Percentiles rank a stretch among this genome's conserved stretches.
phyloP scores from a whole-genome alignment of 2,113 vertebrate genomes.

The Antechinus flavipes region DNA sequence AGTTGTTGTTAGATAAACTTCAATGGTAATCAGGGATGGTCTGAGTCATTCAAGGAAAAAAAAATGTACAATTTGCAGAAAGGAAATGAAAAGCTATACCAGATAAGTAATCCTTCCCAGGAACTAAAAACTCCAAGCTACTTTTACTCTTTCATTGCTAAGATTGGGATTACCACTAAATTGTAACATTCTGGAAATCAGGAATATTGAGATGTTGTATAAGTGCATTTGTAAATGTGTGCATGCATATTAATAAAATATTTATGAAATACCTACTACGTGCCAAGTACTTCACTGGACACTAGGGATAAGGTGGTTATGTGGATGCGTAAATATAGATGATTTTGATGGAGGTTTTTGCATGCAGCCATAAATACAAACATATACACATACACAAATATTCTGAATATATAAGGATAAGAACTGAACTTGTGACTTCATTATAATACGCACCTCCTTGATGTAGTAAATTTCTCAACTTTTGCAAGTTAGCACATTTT shows the following conservation, averaged over 20 bases:
- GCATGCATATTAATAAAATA: too few species aligned
- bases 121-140: not conserved
- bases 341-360: too few species aligned
- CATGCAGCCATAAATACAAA: not conserved
- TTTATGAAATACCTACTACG: too few species aligned
- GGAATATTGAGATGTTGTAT: not conserved
- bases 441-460: not conserved
- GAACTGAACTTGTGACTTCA: not conserved
- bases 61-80: not conserved
- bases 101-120: not conserved
- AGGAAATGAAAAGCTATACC: not conserved
- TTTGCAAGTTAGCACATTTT: not conserved
- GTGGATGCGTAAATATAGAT: too few species aligned
- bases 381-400: not conserved
- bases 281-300: not conserved
- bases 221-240: too few species aligned
- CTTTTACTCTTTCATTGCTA: rapidly evolving
- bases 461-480: not conserved
- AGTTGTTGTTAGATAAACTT: constrained; percentile 36
- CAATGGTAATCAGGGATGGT: constrained; percentile 50
- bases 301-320: not conserved
- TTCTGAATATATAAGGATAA: not conserved
- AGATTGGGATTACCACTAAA: not conserved
- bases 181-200: not conserved
- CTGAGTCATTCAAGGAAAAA: constrained; percentile 47